Percentiles rank a stretch among this genome's conserved stretches.
Conservation (phyloP, 2,113 vertebrate species). For the Corynorhinus townsendii region DNA sequence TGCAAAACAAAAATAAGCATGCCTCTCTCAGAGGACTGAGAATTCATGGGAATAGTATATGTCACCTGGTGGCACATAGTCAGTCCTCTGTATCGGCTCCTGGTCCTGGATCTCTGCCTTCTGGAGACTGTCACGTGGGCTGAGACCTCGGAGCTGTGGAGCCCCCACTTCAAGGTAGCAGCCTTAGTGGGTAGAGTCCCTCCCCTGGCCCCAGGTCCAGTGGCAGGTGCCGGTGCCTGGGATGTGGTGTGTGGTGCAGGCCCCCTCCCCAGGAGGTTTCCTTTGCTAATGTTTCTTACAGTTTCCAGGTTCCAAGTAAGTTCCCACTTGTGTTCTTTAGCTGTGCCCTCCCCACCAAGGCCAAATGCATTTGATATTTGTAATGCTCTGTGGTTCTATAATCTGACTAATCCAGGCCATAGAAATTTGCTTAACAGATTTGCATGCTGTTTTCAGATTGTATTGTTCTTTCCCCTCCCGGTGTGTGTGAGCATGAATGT, state of each 20-base stretch:
- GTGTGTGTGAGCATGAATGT: constrained; percentile 90
- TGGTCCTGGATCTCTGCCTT: neutral
- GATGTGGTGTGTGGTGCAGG: neutral
- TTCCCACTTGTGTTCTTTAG: constrained; percentile 29
- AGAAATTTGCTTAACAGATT: constrained; percentile 79
- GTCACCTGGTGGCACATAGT: neutral
- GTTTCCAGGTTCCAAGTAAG: constrained; percentile 58
- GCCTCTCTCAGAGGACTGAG: neutral
- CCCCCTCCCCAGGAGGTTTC: neutral
- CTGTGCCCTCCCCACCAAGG: neutral
- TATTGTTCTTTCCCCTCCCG: constrained; percentile 72
- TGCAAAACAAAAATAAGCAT: neutral
- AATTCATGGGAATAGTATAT: neutral
- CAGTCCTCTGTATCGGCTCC: neutral
- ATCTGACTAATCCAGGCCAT: constrained; percentile 78
- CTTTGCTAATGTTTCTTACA: constrained; percentile 48
- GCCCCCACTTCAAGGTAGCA: neutral
- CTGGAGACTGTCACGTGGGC: neutral
- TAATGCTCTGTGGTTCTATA: constrained; percentile 70
- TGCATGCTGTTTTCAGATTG: constrained; percentile 79
- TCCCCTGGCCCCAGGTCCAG: neutral
- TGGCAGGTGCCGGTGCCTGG: neutral
- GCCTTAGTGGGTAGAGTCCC: neutral
- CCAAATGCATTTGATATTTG: constrained; percentile 68
- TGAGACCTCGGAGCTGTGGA: neutral